These are phyloP conservation scores for Polypedilum pembai DNA, from an alignment of 1,140 invertebrate genomes.

Conservation along the genomic window DNA sequence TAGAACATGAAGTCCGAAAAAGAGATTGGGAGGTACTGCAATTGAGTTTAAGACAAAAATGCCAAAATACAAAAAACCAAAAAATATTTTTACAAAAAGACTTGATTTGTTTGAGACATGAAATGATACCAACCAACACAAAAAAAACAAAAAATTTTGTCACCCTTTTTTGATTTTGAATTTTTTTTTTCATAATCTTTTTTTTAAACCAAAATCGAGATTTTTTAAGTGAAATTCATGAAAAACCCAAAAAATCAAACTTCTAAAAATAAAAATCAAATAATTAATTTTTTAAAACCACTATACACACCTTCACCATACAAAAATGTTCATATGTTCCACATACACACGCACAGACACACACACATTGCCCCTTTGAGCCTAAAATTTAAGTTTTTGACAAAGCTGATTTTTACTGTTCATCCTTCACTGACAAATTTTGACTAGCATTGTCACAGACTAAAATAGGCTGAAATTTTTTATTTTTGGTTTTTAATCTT, in stretches of 20 bases:
- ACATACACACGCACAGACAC: too few species aligned
- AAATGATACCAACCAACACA: neutral
- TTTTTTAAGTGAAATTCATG: conserved; percentile 7
- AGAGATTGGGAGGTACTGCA: conserved; percentile 93
- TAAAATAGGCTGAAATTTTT: neutral
- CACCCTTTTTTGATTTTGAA: conserved; percentile 21
- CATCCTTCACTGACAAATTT: neutral
- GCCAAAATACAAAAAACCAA: conserved; percentile 31
- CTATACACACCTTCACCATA: too few species aligned
- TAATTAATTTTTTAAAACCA: neutral
- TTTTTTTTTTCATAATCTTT: conserved; percentile 24
- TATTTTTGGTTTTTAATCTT: conserved; percentile 2
- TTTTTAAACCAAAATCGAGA: conserved; percentile 17
- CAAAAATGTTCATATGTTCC: too few species aligned
- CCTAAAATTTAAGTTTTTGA: conserved; percentile 7
- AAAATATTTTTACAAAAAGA: conserved; percentile 29
- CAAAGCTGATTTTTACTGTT: neutral
- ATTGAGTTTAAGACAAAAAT: conserved; percentile 39
- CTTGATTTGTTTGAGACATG: conserved; percentile 27
- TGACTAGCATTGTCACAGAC: neutral
- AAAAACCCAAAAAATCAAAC: neutral
- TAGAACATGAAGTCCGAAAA: conserved; percentile 97
- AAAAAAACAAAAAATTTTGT: conserved; percentile 2
- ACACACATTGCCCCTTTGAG: neutral
- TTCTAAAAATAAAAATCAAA: neutral